Evolutionary conservation across 1,140 invertebrate genomes (phyloP).

Genomic region (Euura saliciscinereae): DNA sequence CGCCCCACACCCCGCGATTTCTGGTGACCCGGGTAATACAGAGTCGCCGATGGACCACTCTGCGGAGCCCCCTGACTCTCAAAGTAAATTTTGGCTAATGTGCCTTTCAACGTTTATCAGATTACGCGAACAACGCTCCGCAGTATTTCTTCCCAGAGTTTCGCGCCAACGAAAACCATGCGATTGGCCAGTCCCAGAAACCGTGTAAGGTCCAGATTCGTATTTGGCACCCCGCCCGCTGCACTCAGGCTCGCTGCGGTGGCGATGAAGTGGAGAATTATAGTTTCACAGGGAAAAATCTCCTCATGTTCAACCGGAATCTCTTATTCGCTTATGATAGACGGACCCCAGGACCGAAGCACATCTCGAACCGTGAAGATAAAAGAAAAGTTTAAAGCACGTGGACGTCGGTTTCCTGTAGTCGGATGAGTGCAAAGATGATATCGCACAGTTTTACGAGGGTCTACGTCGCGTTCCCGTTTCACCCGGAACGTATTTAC

Average conservation of each 20-base stretch:
- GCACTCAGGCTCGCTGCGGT: neutral
- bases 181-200: neutral
- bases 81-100: constrained; percentile 15
- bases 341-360: too few species aligned
- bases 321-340: too few species aligned
- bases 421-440: neutral
- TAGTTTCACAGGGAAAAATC: neutral
- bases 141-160: constrained; percentile 6
- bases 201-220: neutral
- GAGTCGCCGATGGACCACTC: neutral
- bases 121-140: neutral
- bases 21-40: too few species aligned
- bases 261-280: neutral
- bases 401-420: neutral
- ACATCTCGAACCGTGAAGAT: too few species aligned
- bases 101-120: constrained; percentile 12
- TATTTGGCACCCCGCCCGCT: neutral
- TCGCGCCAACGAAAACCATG: neutral
- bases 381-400: too few species aligned
- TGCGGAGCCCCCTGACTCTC: neutral
- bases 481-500: neutral
- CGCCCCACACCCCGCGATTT: neutral
- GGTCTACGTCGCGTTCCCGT: neutral
- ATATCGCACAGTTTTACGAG: constrained; percentile 1
- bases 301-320: neutral